A percentile compares a stretch with the other conserved stretches of the same genome.
phyloP scores from a whole-genome alignment of 2,113 vertebrate genomes.

The Edolisoma coerulescens region DNA sequence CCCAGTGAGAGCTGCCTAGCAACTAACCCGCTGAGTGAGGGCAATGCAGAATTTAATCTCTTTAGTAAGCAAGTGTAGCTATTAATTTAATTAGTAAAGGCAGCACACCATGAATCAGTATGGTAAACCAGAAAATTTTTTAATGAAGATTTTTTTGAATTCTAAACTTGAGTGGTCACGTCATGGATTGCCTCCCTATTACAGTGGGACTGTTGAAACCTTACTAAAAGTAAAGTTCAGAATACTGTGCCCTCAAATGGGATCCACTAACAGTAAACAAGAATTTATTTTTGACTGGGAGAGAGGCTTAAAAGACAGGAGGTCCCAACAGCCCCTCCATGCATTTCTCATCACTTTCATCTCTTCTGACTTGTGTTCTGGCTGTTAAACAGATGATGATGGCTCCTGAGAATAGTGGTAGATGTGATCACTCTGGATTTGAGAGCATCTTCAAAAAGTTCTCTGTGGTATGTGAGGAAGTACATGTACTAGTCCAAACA shows the following conservation, averaged over 20 bases:
- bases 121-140: constrained; percentile 40
- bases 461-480: background rate
- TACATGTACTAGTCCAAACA: background rate
- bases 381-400: background rate
- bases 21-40: constrained; percentile 51
- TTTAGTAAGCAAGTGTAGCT: constrained; percentile 70
- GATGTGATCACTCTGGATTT: background rate
- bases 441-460: background rate
- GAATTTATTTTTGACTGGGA: background rate
- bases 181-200: background rate
- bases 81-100: constrained; percentile 78
- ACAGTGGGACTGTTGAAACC: background rate
- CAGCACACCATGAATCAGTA: constrained; percentile 63
- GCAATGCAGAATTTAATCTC: constrained; percentile 65
- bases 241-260: background rate
- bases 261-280: background rate
- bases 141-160: constrained; percentile 60
- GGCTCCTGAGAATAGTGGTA: background rate
- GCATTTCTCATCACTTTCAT: background rate
- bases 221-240: constrained; percentile 6
- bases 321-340: background rate
- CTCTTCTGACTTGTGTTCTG: background rate
- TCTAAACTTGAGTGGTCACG: constrained; percentile 30
- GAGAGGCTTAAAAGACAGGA: background rate
- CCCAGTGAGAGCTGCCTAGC: constrained; percentile 67